These are phyloP conservation scores for Zele albiditarsus DNA, from an alignment of 2,888 invertebrate genomes.

Conservation along the genomic window DNA sequence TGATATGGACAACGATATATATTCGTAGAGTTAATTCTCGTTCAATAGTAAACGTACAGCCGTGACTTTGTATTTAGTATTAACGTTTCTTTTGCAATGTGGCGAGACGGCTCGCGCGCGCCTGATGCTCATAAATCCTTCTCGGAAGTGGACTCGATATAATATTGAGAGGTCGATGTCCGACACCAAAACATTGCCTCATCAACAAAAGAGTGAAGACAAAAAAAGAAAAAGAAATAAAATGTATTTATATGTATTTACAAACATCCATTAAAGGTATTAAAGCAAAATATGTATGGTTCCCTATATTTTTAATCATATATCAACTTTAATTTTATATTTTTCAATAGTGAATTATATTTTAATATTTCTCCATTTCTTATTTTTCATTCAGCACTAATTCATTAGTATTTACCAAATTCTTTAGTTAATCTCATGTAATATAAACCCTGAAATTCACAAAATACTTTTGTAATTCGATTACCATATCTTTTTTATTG, in stretches of 20 bases:
- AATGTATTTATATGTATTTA: neutral
- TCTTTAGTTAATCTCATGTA: too few relatives aligned
- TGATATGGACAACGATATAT: neutral
- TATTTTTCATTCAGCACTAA: too few relatives aligned
- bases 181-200: neutral
- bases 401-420: too few relatives aligned
- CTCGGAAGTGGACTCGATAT: neutral
- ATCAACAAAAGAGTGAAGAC: neutral
- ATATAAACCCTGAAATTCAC: too few relatives aligned
- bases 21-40: neutral
- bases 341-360: too few relatives aligned
- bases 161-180: constrained; percentile 7
- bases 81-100: neutral
- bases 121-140: neutral
- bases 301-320: too few relatives aligned
- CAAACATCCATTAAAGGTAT: too few relatives aligned
- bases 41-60: neutral
- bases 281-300: too few relatives aligned
- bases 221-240: neutral
- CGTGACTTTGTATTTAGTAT: neutral
- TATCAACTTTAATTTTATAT: too few relatives aligned
- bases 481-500: too few relatives aligned
- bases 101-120: constrained; percentile 1
- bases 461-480: too few relatives aligned
- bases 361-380: too few relatives aligned